phyloP scores from a whole-genome alignment of 2,797 vertebrate genomes.

The Cuniculus paca region DNA sequence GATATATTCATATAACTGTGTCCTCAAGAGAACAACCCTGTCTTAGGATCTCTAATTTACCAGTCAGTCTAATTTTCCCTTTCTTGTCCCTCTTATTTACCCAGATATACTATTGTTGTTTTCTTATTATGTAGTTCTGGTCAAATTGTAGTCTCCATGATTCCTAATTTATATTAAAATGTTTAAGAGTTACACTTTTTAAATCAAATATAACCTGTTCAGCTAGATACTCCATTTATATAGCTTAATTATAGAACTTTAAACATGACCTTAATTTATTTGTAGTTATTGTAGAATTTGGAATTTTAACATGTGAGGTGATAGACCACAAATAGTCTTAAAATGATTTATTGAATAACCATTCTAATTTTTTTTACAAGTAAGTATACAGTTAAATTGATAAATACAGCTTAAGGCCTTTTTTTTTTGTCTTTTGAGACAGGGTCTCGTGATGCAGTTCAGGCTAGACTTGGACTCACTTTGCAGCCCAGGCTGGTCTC shows the following conservation, averaged over 20 bases:
- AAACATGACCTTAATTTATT: not conserved
- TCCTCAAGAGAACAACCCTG: not conserved
- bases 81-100: not conserved
- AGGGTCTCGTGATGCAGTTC: too few species aligned
- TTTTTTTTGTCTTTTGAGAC: too few species aligned
- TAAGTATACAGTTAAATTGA: constrained; percentile 21
- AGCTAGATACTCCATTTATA: not conserved
- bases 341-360: not conserved
- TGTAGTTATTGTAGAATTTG: not conserved
- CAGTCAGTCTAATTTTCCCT: not conserved
- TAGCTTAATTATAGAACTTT: not conserved
- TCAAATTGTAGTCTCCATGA: not conserved
- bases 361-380: constrained; percentile 26
- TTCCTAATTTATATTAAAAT: not conserved
- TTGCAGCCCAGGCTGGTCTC: too few species aligned
- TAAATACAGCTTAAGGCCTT: constrained; percentile 16
- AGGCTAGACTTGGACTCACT: too few species aligned
- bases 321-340: not conserved
- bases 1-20: not conserved
- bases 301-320: not conserved
- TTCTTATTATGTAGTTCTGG: not conserved
- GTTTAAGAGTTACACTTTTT: not conserved
- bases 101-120: not conserved
- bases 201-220: not conserved
- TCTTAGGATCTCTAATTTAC: not conserved